Base-by-base conservation (phyloP, 2,888 invertebrate genomes). In the Hirtodrosophila duncani region DNA sequence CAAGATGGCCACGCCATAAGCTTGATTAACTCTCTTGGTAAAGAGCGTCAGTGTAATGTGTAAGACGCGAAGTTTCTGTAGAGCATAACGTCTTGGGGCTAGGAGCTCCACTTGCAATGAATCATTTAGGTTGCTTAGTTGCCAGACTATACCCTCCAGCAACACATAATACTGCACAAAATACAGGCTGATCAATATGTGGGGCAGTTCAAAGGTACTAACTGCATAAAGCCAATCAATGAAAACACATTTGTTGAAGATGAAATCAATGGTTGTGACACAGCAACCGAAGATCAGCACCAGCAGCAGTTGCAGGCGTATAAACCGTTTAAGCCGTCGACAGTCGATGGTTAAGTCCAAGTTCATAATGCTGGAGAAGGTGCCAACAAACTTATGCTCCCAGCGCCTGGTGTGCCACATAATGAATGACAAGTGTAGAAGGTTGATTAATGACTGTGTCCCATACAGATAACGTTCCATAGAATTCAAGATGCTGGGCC, bases 151-250 rank as follows among this genome's bases (percentile, higher is more conserved):
- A 0, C 66, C 72, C 3, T 53, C 55, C 2, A 77, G 48, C 3
- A 72, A 21, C 0, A 56, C 49, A 9, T 52, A 63, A 17, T 77
- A 72, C 7, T 53, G 57, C 3, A 63, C 16, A 3, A 77, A 59
- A 1, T 72, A 72, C 3, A 68, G 13, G 16, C 53, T 20, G 3
- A 49, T 63, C 6, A 71, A 3, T 6, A 66, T 29, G 13, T 75
- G 75, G 3, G 77, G 71, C 4, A 61, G 3, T 5, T 63, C 50
- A 43, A 42, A 71, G 5, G 63, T 59, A n/a, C 37, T 48, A 9
- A 63, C 34, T 3, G 42, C 63, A 1, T 34, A 3, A 1, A 48
- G 0, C 2, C 31, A 24, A 3, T 16, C 41, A 3, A 13, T 30
- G 0, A 55, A 0, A 1, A 20, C 10, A 8, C 7, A 37, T 2